A percentile compares a stretch with the other conserved stretches of the same genome.
Conservation (phyloP, 2,888 invertebrate genomes). For the Caenorhabditis virilis region DNA sequence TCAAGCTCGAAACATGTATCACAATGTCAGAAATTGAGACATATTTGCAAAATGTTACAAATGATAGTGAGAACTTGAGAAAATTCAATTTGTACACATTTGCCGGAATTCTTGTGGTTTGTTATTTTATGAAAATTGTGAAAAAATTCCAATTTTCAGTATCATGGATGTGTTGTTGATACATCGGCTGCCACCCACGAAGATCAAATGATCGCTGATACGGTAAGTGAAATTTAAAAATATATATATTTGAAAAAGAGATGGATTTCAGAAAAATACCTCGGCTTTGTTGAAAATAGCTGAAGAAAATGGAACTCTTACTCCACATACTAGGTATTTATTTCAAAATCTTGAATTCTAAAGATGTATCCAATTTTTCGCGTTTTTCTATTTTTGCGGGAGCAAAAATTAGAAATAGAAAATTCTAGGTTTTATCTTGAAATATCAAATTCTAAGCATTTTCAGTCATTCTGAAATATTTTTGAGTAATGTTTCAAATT, state of each 20-base stretch:
- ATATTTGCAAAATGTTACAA: background rate
- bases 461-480: too few relatives aligned
- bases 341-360: too few relatives aligned
- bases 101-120: slow-evolving; percentile 18
- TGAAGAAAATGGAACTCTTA: slow-evolving; percentile 6
- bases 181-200: slow-evolving; percentile 12
- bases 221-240: slow-evolving; percentile 6
- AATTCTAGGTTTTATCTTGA: too few relatives aligned
- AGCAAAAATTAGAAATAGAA: too few relatives aligned
- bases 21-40: background rate
- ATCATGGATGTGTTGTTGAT: slow-evolving; percentile 34
- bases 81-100: slow-evolving; percentile 6
- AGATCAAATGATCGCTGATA: slow-evolving; percentile 36
- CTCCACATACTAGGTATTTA: slow-evolving; percentile 10
- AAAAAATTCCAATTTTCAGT: slow-evolving; percentile 9
- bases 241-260: background rate
- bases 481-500: too few relatives aligned
- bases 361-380: too few relatives aligned
- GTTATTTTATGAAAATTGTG: background rate
- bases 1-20: slow-evolving; percentile 25
- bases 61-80: background rate
- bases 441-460: too few relatives aligned
- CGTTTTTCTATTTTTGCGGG: too few relatives aligned
- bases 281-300: slow-evolving; percentile 13
- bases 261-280: slow-evolving; percentile 17